phyloP scores from a whole-genome alignment of 2,797 vertebrate species.

The Sebastes aleutianus region DNA sequence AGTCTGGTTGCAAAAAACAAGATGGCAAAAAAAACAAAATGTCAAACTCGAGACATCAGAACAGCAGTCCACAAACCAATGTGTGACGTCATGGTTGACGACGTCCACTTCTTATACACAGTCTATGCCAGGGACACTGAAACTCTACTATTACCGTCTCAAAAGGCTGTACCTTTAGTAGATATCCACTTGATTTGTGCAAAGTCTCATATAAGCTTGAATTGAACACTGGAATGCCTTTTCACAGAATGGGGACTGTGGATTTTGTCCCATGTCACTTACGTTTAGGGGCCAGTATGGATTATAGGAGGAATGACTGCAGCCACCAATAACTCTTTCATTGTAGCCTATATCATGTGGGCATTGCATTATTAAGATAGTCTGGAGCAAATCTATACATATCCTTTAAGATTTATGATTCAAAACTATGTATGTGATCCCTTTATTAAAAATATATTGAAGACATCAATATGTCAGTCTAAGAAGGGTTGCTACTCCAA shows the following conservation, averaged over 20 bases:
- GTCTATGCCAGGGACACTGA: not conserved
- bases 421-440: not conserved
- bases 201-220: not conserved
- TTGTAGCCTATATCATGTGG: not conserved
- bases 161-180: not conserved
- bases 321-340: too few species aligned
- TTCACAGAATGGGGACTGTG: not conserved
- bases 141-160: not conserved
- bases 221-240: not conserved
- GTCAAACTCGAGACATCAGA: too few species aligned
- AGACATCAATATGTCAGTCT: conserved; percentile 12
- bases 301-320: not conserved
- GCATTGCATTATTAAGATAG: not conserved
- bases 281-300: not conserved
- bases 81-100: too few species aligned
- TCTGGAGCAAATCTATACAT: not conserved
- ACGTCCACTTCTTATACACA: too few species aligned
- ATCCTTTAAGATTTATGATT: not conserved
- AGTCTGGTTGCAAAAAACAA: too few species aligned
- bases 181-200: not conserved
- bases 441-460: not conserved
- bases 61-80: too few species aligned
- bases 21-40: too few species aligned
- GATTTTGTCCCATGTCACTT: not conserved
- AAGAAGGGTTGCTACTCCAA: not conserved